Evolutionary conservation across 2,797 vertebrate species (phyloP).

Genomic region (Apogon talboti): DNA sequence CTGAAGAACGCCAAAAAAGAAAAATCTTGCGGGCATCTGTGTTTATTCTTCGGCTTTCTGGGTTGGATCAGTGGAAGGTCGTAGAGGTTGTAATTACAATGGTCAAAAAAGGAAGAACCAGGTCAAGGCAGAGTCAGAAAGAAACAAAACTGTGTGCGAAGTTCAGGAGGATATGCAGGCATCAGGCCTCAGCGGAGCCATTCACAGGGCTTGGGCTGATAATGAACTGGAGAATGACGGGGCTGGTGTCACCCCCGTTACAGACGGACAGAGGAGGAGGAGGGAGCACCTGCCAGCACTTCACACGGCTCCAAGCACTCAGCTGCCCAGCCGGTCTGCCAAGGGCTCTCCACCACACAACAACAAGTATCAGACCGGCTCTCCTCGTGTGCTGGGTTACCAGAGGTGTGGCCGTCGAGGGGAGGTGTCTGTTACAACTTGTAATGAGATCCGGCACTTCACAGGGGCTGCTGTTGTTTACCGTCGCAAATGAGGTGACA

Average conservation of each 20-base stretch:
- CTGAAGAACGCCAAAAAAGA: background rate
- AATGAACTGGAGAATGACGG: constrained; percentile 1
- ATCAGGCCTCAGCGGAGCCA: background rate
- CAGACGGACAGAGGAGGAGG: constrained; percentile 24
- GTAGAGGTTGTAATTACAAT: constrained; percentile 34
- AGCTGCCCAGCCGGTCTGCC: constrained; percentile 16
- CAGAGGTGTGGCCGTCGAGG: constrained; percentile 37
- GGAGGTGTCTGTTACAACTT: constrained; percentile 49
- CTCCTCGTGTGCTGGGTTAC: constrained; percentile 10
- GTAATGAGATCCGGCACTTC: constrained; percentile 60
- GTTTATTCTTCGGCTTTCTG: constrained; percentile 13
- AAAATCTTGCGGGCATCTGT: constrained; percentile 12
- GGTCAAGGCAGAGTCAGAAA: background rate
- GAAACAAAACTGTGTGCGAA: background rate
- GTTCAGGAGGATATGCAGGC: background rate
- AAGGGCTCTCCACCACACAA: constrained; percentile 46
- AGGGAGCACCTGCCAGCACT: constrained; percentile 58
- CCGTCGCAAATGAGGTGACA: constrained; percentile 24
- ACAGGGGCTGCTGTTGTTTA: constrained; percentile 43
- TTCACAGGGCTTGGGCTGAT: background rate
- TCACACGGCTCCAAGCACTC: constrained; percentile 53
- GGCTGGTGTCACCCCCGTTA: background rate
- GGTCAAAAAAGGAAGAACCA: constrained; percentile 5
- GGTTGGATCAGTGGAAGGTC: constrained; percentile 20
- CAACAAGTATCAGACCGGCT: constrained; percentile 20